phyloP scores from a whole-genome alignment of 2,797 vertebrate genomes.

The Tenualosa ilisha region DNA sequence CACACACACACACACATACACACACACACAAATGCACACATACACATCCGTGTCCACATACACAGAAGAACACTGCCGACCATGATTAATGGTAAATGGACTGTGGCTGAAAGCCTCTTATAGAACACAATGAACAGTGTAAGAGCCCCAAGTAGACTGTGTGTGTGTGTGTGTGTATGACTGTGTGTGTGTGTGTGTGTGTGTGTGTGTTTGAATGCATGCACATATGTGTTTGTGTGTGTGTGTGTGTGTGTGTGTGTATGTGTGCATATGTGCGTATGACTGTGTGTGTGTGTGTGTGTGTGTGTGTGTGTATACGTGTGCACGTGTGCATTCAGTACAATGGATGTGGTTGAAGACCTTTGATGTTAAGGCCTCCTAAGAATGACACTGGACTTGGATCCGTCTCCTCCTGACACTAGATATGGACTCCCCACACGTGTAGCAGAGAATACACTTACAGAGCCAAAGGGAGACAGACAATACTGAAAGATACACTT shows the following conservation, averaged over 20 bases:
- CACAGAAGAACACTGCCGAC: background rate
- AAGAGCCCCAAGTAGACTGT: background rate
- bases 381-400: too few relatives aligned
- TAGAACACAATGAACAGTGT: background rate
- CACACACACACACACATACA: background rate
- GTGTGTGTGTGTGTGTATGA: background rate
- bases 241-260: conserved; percentile 9
- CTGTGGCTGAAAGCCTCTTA: background rate
- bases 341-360: too few relatives aligned
- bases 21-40: background rate
- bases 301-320: background rate
- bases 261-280: background rate
- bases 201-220: background rate
- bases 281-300: background rate
- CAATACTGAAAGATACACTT: too few relatives aligned
- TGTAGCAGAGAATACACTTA: too few relatives aligned
- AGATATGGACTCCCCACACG: too few relatives aligned
- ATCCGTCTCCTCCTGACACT: too few relatives aligned
- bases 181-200: background rate
- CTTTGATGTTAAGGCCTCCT: too few relatives aligned
- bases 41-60: background rate
- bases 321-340: too few relatives aligned
- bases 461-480: too few relatives aligned
- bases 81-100: background rate
- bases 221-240: background rate